These are phyloP conservation scores for Trichogramma evanescens DNA, from an alignment of 2,888 invertebrate genomes.

Conservation along the genomic window DNA sequence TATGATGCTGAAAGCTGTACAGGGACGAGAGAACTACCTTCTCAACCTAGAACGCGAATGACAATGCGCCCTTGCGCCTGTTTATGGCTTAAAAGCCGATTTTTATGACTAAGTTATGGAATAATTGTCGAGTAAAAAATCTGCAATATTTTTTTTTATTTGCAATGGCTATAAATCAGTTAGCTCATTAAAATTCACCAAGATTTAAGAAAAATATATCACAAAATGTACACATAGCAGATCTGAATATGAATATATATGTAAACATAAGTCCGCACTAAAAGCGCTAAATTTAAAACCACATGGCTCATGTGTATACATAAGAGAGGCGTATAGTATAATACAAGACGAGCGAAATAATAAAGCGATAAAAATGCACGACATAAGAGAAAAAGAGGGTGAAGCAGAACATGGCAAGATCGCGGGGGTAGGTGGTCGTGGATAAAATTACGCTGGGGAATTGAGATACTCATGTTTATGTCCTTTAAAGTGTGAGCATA, in stretches of 20 bases:
- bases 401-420: constrained; percentile 18
- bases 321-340: not conserved
- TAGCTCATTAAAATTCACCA: too few relatives aligned
- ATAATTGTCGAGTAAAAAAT: too few relatives aligned
- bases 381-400: constrained; percentile 22
- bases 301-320: not conserved
- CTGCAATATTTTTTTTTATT: too few relatives aligned
- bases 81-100: too few relatives aligned
- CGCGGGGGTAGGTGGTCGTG: constrained; percentile 21
- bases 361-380: constrained; percentile 17
- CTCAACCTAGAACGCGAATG: too few relatives aligned
- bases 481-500: constrained; percentile 44
- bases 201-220: too few relatives aligned
- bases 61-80: too few relatives aligned
- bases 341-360: constrained; percentile 1
- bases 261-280: not conserved
- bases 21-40: too few relatives aligned
- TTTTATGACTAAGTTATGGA: too few relatives aligned
- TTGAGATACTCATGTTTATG: constrained; percentile 47
- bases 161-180: too few relatives aligned
- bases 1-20: too few relatives aligned
- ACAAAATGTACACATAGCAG: too few relatives aligned
- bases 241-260: not conserved
- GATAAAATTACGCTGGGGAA: constrained; percentile 45
- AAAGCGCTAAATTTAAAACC: not conserved